These are phyloP conservation scores for Apeltes quadracus DNA, from an alignment of 2,113 vertebrate species.

Conservation along the genomic window DNA sequence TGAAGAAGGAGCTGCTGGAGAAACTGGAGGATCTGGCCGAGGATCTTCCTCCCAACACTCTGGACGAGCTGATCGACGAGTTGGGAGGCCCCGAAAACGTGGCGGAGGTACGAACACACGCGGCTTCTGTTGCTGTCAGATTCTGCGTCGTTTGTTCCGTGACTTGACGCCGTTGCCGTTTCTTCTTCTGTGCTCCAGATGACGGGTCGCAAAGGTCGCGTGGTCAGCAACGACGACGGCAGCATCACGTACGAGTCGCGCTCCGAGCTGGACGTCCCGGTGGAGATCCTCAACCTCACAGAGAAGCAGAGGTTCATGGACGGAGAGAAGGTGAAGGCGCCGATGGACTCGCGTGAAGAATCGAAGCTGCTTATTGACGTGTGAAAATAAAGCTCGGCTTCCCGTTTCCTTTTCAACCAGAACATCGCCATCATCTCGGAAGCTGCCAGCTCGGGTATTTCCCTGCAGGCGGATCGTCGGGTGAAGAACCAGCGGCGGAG, in stretches of 20 bases:
- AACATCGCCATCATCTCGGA: constrained; percentile 99
- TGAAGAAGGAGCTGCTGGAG: constrained; percentile 94
- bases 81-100: constrained; percentile 97
- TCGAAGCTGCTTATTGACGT: no score
- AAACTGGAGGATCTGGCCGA: constrained; percentile 91
- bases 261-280: constrained; percentile 95
- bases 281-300: constrained; percentile 97
- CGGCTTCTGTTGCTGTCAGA: not conserved
- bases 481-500: constrained; percentile 95
- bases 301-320: constrained; percentile 99
- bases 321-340: constrained; percentile 90
- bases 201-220: constrained; percentile 96
- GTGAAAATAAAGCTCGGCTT: not conserved
- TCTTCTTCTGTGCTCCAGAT: constrained; percentile 79
- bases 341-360: not conserved
- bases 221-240: constrained; percentile 97
- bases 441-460: constrained; percentile 98
- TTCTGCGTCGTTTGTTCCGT: not conserved
- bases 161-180: not conserved
- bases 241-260: constrained; percentile 96
- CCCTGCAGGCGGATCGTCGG: constrained; percentile 94
- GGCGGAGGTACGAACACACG: constrained; percentile 85
- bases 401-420: constrained; percentile 67
- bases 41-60: constrained; percentile 93
- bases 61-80: constrained; percentile 97